Conservation (phyloP, 2,113 vertebrate species). For the Erythrocercus mccallii region DNA sequence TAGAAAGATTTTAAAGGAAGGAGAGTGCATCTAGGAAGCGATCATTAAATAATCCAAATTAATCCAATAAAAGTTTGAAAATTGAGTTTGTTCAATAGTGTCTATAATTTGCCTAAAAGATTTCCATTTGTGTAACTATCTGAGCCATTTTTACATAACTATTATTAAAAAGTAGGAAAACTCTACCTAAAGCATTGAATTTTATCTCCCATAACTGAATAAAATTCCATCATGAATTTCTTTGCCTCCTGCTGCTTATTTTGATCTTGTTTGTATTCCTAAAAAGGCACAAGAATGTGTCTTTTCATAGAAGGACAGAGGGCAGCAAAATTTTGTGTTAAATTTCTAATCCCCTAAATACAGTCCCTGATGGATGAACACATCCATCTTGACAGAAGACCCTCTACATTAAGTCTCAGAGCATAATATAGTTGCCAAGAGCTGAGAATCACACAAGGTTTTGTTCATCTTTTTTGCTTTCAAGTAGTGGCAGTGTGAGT, state of each 20-base stretch:
- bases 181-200: not conserved
- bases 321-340: not conserved
- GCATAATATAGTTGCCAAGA: slow-evolving; percentile 13
- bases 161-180: not conserved
- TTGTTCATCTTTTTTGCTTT: slow-evolving; percentile 40
- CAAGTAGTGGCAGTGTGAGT: not conserved
- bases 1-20: not conserved
- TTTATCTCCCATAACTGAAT: not conserved
- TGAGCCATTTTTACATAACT: not conserved
- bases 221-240: not conserved
- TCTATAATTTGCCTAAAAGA: not conserved
- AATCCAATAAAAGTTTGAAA: not conserved
- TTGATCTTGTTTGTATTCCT: not conserved
- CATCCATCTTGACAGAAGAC: slow-evolving; percentile 38
- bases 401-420: not conserved
- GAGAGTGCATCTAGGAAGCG: not conserved
- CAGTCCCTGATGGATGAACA: not conserved
- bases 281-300: not conserved
- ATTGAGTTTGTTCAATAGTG: not conserved
- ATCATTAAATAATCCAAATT: not conserved
- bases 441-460: slow-evolving; percentile 20
- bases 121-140: not conserved
- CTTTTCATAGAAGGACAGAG: not conserved
- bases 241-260: not conserved
- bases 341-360: not conserved